Percentiles rank a stretch among this genome's conserved stretches.
Evolutionary conservation across 64 coral and sea anemone species (phyloP).

Genomic region (Orbicella faveolata): DNA sequence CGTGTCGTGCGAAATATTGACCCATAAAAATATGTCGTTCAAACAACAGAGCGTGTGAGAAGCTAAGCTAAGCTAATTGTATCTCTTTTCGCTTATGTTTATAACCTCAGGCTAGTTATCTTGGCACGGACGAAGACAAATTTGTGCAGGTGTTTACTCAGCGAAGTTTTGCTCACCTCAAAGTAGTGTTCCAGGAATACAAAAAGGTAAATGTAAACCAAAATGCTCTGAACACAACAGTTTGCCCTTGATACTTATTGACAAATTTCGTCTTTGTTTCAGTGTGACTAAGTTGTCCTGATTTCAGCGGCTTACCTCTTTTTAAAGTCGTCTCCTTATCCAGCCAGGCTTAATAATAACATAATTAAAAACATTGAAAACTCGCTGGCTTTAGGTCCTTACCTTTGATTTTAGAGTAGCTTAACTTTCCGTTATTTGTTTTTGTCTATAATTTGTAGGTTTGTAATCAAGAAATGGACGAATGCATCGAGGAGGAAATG

Average conservation of each 20-base stretch:
- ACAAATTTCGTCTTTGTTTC: too few relatives aligned
- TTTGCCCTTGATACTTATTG: neutral
- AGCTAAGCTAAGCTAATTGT: neutral
- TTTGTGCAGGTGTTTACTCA: conserved; percentile 56
- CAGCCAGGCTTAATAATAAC: too few relatives aligned
- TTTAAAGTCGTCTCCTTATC: too few relatives aligned
- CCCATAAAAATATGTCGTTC: too few relatives aligned
- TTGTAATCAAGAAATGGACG: conserved; percentile 51
- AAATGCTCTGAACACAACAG: neutral
- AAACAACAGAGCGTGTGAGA: too few relatives aligned
- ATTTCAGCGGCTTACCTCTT: too few relatives aligned
- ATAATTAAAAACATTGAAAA: too few relatives aligned
- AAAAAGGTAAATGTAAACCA: conserved; percentile 42
- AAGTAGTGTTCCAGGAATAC: conserved; percentile 53
- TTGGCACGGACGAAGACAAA: conserved; percentile 54
- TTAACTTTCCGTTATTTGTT: neutral
- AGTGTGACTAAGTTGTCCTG: too few relatives aligned
- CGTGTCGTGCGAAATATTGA: too few relatives aligned
- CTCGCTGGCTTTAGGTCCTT: neutral
- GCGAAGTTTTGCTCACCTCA: conserved; percentile 51
- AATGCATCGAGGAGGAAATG: conserved; percentile 55
- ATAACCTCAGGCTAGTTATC: conserved; percentile 40
- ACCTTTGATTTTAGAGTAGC: neutral
- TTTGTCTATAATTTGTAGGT: conserved; percentile 9
- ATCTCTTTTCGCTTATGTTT: neutral